Evolutionary conservation across 2,888 invertebrate species (phyloP).

Genomic region (Ephialtes manifestator): DNA sequence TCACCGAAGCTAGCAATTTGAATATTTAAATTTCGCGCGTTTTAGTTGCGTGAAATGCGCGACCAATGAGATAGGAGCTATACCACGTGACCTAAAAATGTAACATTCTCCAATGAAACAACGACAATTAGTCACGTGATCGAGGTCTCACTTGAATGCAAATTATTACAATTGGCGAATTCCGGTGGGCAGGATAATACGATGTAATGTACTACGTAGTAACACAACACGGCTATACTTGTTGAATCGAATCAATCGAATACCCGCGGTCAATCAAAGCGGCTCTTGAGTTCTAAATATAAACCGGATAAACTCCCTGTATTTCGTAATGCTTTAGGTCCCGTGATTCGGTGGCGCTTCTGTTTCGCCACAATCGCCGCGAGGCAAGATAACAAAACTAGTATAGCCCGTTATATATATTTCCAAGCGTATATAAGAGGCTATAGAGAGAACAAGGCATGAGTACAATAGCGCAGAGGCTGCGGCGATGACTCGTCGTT

Average conservation of each 20-base stretch:
- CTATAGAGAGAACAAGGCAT: neutral
- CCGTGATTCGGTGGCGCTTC: constrained; percentile 54
- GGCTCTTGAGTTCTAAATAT: constrained; percentile 57
- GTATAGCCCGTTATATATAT: neutral
- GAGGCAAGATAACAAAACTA: constrained; percentile 30
- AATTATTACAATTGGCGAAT: constrained; percentile 66
- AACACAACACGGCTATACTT: constrained; percentile 7
- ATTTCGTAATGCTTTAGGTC: constrained; percentile 57
- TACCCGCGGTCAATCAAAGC: constrained; percentile 51
- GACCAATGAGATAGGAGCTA: neutral
- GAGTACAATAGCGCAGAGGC: neutral
- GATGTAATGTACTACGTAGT: constrained; percentile 21
- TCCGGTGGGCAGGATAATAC: constrained; percentile 57
- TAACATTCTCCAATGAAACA: constrained; percentile 33
- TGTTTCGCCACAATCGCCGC: constrained; percentile 14
- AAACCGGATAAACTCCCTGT: constrained; percentile 40
- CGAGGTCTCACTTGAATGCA: constrained; percentile 57
- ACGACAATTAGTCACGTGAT: constrained; percentile 44
- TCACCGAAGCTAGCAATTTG: neutral
- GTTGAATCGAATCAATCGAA: constrained; percentile 58
- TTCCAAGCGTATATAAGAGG: neutral
- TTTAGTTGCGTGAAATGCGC: neutral
- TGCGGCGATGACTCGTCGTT: constrained; percentile 14
- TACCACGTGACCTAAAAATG: constrained; percentile 48
- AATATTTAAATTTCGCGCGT: neutral